Evolutionary conservation across 2,888 invertebrate species (phyloP).

Genomic region (Orthosia gracilis): DNA sequence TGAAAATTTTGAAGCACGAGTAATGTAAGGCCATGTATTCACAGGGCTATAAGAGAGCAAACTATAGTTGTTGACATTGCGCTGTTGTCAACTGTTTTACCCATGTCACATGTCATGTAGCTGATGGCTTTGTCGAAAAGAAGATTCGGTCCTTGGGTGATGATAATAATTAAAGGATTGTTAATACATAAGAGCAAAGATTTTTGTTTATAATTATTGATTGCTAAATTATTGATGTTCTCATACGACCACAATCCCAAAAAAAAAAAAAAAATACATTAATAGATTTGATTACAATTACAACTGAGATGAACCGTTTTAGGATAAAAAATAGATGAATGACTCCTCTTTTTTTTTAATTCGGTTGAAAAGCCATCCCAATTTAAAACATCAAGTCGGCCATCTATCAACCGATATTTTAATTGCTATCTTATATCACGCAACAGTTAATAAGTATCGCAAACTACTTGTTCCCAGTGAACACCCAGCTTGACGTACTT

Average conservation of each 20-base stretch:
- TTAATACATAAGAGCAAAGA: too few species aligned
- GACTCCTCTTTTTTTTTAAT: too few species aligned
- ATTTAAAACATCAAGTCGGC: not conserved
- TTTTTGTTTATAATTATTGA: too few species aligned
- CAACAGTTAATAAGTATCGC: not conserved
- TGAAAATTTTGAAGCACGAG: not conserved
- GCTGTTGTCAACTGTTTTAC: not conserved
- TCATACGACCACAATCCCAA: too few species aligned
- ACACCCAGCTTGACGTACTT: not conserved
- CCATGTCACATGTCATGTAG: not conserved
- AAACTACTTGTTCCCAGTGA: not conserved
- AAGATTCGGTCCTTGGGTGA: not conserved
- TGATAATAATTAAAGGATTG: too few species aligned
- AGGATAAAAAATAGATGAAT: too few species aligned
- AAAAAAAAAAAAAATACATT: too few species aligned
- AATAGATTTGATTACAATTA: too few species aligned
- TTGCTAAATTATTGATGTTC: too few species aligned
- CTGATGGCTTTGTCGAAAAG: not conserved
- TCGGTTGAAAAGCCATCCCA: too few species aligned
- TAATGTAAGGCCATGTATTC: not conserved
- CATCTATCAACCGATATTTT: not conserved
- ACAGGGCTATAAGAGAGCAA: not conserved
- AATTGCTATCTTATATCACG: not conserved
- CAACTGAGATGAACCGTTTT: too few species aligned
- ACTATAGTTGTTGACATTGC: not conserved